Evolutionary conservation across 2,888 invertebrate species (phyloP).

Genomic region (Ethmia dodecea): DNA sequence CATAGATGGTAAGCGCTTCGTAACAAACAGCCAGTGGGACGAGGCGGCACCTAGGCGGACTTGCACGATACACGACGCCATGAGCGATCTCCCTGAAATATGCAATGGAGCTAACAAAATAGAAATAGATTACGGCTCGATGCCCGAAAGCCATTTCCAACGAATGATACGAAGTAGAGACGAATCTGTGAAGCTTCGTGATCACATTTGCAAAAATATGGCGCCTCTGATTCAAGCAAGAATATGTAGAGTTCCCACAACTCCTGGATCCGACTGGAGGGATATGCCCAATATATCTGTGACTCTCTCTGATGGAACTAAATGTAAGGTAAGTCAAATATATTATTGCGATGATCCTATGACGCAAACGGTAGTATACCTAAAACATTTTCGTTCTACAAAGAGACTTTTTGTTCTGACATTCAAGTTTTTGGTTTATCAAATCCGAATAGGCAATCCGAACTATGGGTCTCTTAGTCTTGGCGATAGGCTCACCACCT

Average conservation of each 20-base stretch:
- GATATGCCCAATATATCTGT: constrained; percentile 89
- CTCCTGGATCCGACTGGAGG: constrained; percentile 90
- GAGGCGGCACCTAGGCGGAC: constrained; percentile 86
- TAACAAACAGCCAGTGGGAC: constrained; percentile 77
- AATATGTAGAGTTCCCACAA: constrained; percentile 85
- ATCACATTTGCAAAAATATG: constrained; percentile 92
- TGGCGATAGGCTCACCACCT: too few species aligned
- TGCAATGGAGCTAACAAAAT: constrained; percentile 83
- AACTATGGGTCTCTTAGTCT: too few species aligned
- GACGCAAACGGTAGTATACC: too few species aligned
- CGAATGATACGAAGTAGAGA: constrained; percentile 80
- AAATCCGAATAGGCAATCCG: too few species aligned
- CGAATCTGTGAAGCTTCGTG: constrained; percentile 76
- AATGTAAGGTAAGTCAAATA: constrained; percentile 66
- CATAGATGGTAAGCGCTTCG: constrained; percentile 66
- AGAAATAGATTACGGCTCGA: constrained; percentile 84
- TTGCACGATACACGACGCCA: constrained; percentile 88
- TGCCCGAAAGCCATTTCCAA: constrained; percentile 87
- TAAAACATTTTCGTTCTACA: too few species aligned
- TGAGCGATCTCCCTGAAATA: constrained; percentile 88
- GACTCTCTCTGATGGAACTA: constrained; percentile 83
- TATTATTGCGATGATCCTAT: too few species aligned
- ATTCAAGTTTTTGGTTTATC: too few species aligned
- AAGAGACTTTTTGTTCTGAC: too few species aligned
- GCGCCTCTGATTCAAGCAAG: constrained; percentile 86